These are phyloP conservation scores for Dendrolimus punctatus DNA, from an alignment of 1,140 invertebrate species.

Conservation along the genomic window DNA sequence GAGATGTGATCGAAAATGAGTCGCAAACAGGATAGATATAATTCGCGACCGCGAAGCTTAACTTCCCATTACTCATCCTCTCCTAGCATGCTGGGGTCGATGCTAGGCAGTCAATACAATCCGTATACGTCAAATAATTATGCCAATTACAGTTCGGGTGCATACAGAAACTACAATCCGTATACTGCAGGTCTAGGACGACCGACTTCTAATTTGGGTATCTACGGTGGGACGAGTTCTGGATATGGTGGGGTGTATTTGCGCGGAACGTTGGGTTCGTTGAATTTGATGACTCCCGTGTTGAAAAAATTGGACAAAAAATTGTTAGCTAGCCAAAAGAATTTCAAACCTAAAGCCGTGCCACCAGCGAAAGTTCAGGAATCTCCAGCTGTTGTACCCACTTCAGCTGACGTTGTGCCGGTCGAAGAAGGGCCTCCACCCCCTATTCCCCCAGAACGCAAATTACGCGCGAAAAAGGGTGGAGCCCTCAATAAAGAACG, in stretches of 20 bases:
- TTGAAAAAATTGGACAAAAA: conserved; percentile 70
- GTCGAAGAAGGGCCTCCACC: conserved; percentile 34
- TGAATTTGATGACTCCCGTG: conserved; percentile 70
- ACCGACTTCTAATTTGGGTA: conserved; percentile 48
- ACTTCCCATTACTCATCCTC: conserved; percentile 55
- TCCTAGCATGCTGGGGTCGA: conserved; percentile 49
- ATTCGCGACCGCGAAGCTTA: conserved; percentile 49
- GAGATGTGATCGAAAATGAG: conserved; percentile 53
- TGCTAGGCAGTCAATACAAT: conserved; percentile 46
- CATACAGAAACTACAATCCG: conserved; percentile 69
- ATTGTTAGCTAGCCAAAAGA: conserved; percentile 57
- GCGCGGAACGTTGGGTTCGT: conserved; percentile 64
- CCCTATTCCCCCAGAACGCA: conserved; percentile 49
- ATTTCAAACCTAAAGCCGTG: conserved; percentile 59
- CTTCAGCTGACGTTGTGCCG: neutral
- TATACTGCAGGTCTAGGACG: conserved; percentile 53
- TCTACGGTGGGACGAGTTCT: conserved; percentile 76
- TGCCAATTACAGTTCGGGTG: conserved; percentile 47
- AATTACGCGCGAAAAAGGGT: conserved; percentile 26
- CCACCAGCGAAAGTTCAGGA: conserved; percentile 37
- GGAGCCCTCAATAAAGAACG: conserved; percentile 46
- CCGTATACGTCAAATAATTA: conserved; percentile 42
- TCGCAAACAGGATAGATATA: conserved; percentile 58
- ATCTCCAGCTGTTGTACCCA: conserved; percentile 11
- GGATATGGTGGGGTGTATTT: conserved; percentile 76